Conservation (phyloP, 2,113 vertebrate genomes). For the Amblyopsis rosae region DNA sequence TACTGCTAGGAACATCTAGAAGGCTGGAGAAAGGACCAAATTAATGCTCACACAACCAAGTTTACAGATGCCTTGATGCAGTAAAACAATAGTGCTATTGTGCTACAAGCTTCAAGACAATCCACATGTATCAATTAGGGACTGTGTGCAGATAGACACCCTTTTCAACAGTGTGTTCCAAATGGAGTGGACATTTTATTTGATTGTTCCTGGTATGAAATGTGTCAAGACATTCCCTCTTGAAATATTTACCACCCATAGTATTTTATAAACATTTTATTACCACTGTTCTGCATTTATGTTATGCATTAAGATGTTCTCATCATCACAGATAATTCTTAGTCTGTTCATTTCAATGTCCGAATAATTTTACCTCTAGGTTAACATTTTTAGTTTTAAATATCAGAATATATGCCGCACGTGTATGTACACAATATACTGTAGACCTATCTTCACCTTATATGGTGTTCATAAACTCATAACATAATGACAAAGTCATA, state of each 20-base stretch:
- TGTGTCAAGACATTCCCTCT: conserved; percentile 9
- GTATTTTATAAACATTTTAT: not conserved
- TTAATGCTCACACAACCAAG: conserved; percentile 37
- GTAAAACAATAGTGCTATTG: conserved; percentile 70
- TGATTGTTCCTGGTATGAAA: conserved; percentile 38
- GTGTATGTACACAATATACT: too few species aligned
- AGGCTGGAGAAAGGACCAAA: conserved; percentile 38
- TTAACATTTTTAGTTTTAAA: too few species aligned
- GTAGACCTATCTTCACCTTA: too few species aligned
- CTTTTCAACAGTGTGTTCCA: conserved; percentile 46
- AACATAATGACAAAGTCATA: too few species aligned
- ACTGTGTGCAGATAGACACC: conserved; percentile 51
- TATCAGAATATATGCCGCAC: too few species aligned
- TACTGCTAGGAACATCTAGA: not conserved
- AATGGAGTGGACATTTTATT: conserved; percentile 49
- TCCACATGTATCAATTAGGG: conserved; percentile 55
- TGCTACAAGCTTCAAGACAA: conserved; percentile 54
- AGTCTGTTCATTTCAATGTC: too few species aligned
- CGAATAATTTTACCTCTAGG: too few species aligned
- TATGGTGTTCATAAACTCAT: too few species aligned
- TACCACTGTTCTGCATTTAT: too few species aligned
- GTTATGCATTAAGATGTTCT: too few species aligned
- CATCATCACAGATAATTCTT: too few species aligned
- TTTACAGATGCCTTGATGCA: conserved; percentile 56
- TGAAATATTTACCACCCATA: conserved; percentile 45